Conservation (phyloP, 1,140 invertebrate species). For the Rhagoletis pomonella region DNA sequence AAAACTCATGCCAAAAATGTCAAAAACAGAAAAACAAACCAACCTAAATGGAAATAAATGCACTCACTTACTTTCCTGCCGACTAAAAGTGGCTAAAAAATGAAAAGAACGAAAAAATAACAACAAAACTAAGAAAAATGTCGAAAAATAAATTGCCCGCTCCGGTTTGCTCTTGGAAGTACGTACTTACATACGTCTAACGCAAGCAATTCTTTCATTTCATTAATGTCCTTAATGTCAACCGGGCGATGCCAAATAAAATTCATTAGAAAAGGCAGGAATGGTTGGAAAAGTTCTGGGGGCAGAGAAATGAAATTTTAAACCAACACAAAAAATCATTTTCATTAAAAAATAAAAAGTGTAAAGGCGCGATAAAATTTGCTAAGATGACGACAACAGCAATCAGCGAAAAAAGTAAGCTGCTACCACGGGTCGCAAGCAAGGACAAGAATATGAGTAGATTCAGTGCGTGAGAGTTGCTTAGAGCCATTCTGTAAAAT, state of each 20-base stretch:
- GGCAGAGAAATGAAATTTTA: conserved; percentile 16
- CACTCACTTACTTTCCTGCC: not conserved
- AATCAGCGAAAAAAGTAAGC: not conserved
- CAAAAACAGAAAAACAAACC: not conserved
- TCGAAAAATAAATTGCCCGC: not conserved
- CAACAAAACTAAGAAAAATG: not conserved
- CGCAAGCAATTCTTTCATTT: conserved; percentile 2
- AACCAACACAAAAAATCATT: conserved; percentile 6
- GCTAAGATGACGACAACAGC: not conserved
- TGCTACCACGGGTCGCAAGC: not conserved
- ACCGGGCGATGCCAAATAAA: conserved; percentile 28
- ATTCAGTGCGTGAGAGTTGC: conserved; percentile 5
- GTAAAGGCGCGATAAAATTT: not conserved
- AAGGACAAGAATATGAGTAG: not conserved
- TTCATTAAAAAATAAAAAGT: conserved; percentile 30
- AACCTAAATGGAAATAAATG: not conserved
- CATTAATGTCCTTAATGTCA: conserved; percentile 54
- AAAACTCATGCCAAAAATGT: not conserved
- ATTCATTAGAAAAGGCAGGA: conserved; percentile 18
- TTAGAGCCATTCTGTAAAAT: conserved; percentile 68
- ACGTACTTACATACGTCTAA: not conserved
- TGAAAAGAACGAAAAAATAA: not conserved
- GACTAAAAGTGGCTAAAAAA: not conserved
- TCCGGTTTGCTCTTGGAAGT: not conserved
- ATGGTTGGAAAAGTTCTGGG: not conserved